A percentile compares a stretch with the other conserved stretches of the same genome.
phyloP scores from a whole-genome alignment of 2,797 vertebrate species.

The Pempheris klunzingeri region DNA sequence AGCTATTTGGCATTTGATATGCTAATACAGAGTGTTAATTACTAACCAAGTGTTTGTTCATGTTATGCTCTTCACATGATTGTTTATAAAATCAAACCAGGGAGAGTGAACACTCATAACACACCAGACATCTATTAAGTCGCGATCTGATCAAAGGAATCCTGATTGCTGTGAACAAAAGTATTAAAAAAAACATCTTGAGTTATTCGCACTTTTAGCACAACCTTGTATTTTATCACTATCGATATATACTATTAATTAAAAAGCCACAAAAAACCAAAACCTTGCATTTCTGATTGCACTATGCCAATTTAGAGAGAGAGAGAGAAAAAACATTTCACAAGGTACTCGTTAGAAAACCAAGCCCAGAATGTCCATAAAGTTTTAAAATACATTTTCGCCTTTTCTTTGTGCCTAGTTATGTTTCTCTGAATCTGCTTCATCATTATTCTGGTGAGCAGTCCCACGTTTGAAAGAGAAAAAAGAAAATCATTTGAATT shows the following conservation, averaged over 20 bases:
- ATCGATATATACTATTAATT: background rate
- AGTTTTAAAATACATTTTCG: conserved; percentile 80
- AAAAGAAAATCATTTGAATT: conserved; percentile 85
- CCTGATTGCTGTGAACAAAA: conserved; percentile 31
- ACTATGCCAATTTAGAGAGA: conserved; percentile 4
- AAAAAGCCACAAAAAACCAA: conserved; percentile 4
- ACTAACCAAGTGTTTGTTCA: conserved; percentile 69
- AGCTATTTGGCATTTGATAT: conserved; percentile 76
- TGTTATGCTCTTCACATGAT: conserved; percentile 64
- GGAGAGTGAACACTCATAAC: conserved; percentile 47
- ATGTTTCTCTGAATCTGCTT: conserved; percentile 86
- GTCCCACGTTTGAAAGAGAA: conserved; percentile 86
- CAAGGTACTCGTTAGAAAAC: conserved; percentile 35
- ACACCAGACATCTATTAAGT: conserved; percentile 62
- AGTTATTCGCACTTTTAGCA: background rate
- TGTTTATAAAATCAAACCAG: conserved; percentile 71
- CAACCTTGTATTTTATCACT: background rate
- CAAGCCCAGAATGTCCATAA: conserved; percentile 47
- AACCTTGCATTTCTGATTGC: conserved; percentile 12
- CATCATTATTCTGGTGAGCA: conserved; percentile 94
- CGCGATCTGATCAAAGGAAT: conserved; percentile 58
- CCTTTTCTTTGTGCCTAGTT: conserved; percentile 68
- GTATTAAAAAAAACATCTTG: background rate
- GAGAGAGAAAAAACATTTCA: conserved; percentile 25
- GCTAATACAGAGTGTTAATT: conserved; percentile 77